phyloP scores from a whole-genome alignment of 1,140 invertebrate genomes.

The Euwallacea similis region DNA sequence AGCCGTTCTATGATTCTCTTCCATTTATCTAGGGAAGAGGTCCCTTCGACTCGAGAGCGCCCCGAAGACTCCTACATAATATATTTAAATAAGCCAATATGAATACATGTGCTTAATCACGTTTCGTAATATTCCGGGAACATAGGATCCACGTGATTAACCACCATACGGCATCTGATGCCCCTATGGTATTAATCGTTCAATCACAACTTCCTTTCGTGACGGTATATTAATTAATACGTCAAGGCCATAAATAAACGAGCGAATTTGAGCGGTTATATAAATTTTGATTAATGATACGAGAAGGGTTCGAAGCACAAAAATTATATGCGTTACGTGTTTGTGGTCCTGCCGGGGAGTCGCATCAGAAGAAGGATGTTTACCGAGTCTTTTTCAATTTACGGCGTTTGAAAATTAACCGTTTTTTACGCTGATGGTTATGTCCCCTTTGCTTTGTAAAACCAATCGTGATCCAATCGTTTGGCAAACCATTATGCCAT shows the following conservation, averaged over 20 bases:
- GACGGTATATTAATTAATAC: constrained; percentile 34
- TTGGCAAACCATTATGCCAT: constrained; percentile 7
- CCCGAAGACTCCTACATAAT: background rate
- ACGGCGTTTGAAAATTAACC: no score
- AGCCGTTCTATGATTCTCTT: no score
- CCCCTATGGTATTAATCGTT: constrained; percentile 25
- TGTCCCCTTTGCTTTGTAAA: no score
- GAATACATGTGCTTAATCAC: constrained; percentile 13
- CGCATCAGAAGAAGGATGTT: background rate
- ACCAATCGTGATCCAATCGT: background rate
- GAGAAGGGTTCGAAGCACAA: constrained; percentile 11
- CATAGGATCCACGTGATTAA: constrained; percentile 20
- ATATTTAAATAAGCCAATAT: constrained; percentile 7
- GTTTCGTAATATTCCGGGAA: constrained; percentile 5
- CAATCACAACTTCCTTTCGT: constrained; percentile 33
- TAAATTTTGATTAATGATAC: constrained; percentile 31
- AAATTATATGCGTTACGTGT: constrained; percentile 22
- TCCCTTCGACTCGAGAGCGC: background rate
- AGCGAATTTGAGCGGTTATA: constrained; percentile 26
- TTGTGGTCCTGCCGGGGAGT: background rate
- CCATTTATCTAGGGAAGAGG: no score
- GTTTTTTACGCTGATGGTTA: no score
- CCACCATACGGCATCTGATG: constrained; percentile 20
- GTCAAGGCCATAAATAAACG: constrained; percentile 31
- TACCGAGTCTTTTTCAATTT: no score